A percentile compares a stretch with the other conserved stretches of the same genome.
Evolutionary conservation across 2,113 vertebrate genomes (phyloP).

Genomic region (Coregonus clupeaformis): DNA sequence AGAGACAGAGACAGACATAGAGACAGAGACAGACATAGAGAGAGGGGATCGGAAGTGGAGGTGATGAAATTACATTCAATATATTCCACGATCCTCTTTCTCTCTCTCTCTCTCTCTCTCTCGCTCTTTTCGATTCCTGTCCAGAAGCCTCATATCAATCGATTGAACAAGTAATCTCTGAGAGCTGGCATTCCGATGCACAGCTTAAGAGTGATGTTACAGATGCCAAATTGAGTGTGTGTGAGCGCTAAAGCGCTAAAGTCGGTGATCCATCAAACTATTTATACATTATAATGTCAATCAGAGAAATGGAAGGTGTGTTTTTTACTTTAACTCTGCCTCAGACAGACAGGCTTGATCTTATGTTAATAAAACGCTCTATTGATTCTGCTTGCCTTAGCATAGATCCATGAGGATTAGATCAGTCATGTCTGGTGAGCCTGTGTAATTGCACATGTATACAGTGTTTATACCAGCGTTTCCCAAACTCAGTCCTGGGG

Average conservation of each 20-base stretch:
- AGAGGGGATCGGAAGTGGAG: not conserved
- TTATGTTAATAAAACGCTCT: not conserved
- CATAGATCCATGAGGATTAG: not conserved
- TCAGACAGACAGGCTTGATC: not conserved
- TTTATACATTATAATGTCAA: too few species aligned
- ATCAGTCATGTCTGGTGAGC: too few species aligned
- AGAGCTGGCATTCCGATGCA: slow-evolving; percentile 20
- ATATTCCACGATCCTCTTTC: not conserved
- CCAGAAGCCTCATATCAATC: not conserved
- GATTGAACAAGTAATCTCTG: slow-evolving; percentile 4
- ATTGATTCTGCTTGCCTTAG: not conserved
- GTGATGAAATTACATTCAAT: slow-evolving; percentile 8
- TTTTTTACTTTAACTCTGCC: too few species aligned
- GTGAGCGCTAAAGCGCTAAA: not conserved
- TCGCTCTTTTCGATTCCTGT: not conserved
- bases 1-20: not conserved
- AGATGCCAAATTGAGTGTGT: not conserved
- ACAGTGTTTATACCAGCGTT: too few species aligned
- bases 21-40: too few species aligned
- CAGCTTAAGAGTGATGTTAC: slow-evolving; percentile 28
- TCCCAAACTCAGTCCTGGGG: too few species aligned
- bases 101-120: not conserved
- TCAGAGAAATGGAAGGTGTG: too few species aligned
- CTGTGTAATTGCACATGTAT: too few species aligned
- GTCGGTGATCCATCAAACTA: too few species aligned